phyloP scores from a whole-genome alignment of 2,113 vertebrate genomes.

The Cheirogaleus medius region DNA sequence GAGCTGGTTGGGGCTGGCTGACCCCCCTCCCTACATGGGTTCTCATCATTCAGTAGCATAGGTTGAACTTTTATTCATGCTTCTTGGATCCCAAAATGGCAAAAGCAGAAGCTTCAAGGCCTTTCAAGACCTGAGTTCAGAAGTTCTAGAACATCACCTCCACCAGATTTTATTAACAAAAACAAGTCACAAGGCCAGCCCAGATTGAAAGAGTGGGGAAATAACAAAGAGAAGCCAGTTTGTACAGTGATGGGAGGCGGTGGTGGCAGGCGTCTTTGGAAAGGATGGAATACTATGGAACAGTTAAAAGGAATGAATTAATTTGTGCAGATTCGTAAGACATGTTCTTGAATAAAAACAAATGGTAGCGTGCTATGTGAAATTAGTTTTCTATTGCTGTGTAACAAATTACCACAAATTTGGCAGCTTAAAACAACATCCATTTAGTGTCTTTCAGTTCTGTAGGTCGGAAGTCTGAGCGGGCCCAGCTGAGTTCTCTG shows the following conservation, averaged over 20 bases:
- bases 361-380: neutral
- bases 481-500: neutral
- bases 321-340: neutral
- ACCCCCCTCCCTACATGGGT: neutral
- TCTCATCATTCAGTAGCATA: neutral
- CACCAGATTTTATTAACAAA: neutral
- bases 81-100: neutral
- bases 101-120: neutral
- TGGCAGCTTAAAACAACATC: neutral
- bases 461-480: neutral
- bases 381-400: neutral
- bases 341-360: constrained; percentile 8
- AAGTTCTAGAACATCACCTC: neutral
- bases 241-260: neutral
- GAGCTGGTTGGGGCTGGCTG: neutral
- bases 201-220: neutral
- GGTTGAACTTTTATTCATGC: neutral
- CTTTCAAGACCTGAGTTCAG: neutral
- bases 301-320: neutral
- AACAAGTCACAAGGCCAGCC: neutral
- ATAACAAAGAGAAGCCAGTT: neutral
- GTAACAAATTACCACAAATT: neutral
- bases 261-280: neutral
- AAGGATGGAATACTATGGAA: neutral
- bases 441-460: neutral